Percentiles rank a stretch among this genome's conserved stretches.
Conservation (phyloP, 2,888 invertebrate species). For the Thelaira solivaga region DNA sequence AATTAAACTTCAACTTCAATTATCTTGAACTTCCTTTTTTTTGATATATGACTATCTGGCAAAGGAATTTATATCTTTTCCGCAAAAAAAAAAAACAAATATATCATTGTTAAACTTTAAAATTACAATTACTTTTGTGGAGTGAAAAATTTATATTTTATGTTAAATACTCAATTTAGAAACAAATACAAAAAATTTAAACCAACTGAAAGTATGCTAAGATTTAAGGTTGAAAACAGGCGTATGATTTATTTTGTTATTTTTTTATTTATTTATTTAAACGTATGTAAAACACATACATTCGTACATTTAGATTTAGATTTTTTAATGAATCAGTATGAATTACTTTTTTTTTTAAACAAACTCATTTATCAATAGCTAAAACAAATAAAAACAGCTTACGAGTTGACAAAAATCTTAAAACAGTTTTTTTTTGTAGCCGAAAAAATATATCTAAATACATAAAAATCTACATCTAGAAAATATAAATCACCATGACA, state of each 20-base stretch:
- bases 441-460: conserved; percentile 25
- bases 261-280: no score
- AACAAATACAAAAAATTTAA: background rate
- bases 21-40: no score
- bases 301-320: background rate
- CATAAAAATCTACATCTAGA: no score
- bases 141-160: background rate
- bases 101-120: no score
- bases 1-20: no score
- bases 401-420: conserved; percentile 39
- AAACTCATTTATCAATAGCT: conserved; percentile 54
- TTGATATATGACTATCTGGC: no score
- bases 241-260: background rate
- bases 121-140: no score
- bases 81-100: no score
- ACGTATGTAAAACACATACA: background rate
- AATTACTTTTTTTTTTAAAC: background rate
- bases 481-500: conserved; percentile 57
- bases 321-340: background rate
- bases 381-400: conserved; percentile 5
- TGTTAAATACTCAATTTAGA: background rate
- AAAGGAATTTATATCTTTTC: no score
- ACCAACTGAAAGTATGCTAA: background rate
- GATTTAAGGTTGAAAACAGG: background rate
- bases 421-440: background rate